Evolutionary conservation across 2,113 vertebrate genomes (phyloP).

Genomic region (Cryptotis parvus): DNA sequence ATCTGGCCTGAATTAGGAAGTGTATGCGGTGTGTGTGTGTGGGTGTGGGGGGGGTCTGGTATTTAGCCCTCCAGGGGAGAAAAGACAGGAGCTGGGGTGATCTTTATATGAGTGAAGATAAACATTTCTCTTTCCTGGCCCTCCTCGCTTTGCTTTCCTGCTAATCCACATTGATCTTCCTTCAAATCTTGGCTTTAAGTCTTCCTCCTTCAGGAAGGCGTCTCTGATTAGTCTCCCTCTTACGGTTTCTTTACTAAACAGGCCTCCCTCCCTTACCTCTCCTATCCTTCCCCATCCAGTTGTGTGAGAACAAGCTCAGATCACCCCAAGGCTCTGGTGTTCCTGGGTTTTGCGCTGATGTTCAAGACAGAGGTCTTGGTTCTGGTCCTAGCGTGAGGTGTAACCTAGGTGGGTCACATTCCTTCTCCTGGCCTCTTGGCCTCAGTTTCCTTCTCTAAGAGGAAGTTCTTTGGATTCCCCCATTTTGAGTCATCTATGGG

Average conservation of each 20-base stretch:
- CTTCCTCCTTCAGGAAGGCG: constrained; percentile 4
- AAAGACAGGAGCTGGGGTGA: neutral
- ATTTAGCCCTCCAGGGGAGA: neutral
- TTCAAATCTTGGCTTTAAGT: neutral
- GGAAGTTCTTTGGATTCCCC: neutral
- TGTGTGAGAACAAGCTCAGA: neutral
- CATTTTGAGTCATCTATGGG: neutral
- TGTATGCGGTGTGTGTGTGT: too few species aligned
- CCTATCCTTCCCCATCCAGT: neutral
- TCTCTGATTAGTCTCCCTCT: too few species aligned
- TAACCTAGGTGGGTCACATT: neutral
- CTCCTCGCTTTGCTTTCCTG: neutral
- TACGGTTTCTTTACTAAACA: too few species aligned
- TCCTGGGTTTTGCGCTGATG: neutral
- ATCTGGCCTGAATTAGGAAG: neutral
- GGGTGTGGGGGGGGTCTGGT: neutral
- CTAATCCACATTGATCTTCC: neutral
- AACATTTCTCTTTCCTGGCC: neutral
- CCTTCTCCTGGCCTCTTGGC: neutral
- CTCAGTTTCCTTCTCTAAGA: constrained; percentile 13
- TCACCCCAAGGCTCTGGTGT: too few species aligned
- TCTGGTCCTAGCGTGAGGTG: neutral
- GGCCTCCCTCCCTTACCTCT: neutral
- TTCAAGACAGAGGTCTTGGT: neutral
- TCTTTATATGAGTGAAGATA: neutral